Evolutionary conservation across 1,140 invertebrate species (phyloP).

Genomic region (Oscheius sp.): DNA sequence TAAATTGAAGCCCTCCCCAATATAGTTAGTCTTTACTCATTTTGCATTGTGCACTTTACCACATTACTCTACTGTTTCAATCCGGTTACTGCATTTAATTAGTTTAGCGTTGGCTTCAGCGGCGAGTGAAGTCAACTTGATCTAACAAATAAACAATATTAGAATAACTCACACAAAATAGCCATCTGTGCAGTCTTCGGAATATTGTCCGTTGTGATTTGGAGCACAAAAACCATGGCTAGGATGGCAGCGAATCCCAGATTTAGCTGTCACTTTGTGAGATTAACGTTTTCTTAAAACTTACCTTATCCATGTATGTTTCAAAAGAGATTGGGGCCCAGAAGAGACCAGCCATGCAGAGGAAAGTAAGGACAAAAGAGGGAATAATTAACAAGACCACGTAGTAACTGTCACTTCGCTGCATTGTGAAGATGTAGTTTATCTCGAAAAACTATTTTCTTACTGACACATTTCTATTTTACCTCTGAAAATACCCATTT

Average conservation of each 20-base stretch:
- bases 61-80: no score
- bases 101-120: no score
- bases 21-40: no score
- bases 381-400: slow-evolving; percentile 4
- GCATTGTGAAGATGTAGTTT: neutral
- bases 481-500: no score
- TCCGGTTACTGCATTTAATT: no score
- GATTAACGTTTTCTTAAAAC: neutral
- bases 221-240: neutral
- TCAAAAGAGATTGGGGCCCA: neutral
- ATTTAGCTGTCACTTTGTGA: neutral
- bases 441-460: no score
- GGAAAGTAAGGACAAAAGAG: slow-evolving; percentile 1
- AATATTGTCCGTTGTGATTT: slow-evolving; percentile 3
- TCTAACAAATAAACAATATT: no score
- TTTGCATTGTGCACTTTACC: no score
- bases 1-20: no score
- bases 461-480: no score
- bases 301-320: slow-evolving; percentile 1
- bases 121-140: no score
- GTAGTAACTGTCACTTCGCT: neutral
- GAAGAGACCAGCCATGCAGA: slow-evolving; percentile 9
- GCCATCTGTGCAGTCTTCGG: neutral
- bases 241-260: neutral
- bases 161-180: neutral